phyloP scores from a whole-genome alignment of 1,140 invertebrate species.

The Orius insidiosus region DNA sequence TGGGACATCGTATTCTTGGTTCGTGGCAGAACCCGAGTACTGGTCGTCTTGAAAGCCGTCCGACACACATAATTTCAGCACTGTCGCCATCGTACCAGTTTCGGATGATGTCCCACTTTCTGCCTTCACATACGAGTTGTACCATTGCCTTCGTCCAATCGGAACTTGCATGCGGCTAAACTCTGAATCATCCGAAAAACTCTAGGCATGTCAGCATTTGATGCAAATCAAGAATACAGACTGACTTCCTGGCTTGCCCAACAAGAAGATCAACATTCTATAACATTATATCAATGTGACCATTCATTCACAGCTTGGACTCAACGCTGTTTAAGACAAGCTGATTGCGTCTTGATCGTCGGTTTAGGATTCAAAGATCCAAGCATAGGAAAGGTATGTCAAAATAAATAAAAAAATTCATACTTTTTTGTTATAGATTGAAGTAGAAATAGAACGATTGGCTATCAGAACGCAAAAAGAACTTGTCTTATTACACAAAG shows the following conservation, averaged over 20 bases:
- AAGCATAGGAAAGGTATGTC: constrained; percentile 55
- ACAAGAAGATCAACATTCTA: constrained; percentile 90
- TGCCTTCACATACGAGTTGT: constrained; percentile 90
- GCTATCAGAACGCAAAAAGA: constrained; percentile 95
- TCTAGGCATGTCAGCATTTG: constrained; percentile 70
- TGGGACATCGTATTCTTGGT: constrained; percentile 79
- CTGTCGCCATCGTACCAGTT: constrained; percentile 88
- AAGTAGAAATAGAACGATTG: constrained; percentile 86
- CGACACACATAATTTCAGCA: constrained; percentile 84
- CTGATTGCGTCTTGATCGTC: constrained; percentile 94
- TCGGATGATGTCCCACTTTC: constrained; percentile 88
- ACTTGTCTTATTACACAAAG: constrained; percentile 80
- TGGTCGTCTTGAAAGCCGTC: constrained; percentile 46
- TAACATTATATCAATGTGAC: constrained; percentile 95
- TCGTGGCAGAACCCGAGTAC: constrained; percentile 43
- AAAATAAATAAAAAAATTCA: constrained; percentile 32
- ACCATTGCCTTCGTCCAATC: constrained; percentile 81
- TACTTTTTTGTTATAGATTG: constrained; percentile 49
- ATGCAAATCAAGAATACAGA: constrained; percentile 75
- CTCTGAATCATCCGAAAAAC: constrained; percentile 76
- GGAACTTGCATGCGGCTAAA: constrained; percentile 60
- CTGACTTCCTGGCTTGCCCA: constrained; percentile 94
- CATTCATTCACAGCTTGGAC: constrained; percentile 84
- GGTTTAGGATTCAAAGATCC: constrained; percentile 73
- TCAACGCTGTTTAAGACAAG: constrained; percentile 89